Conservation (phyloP, 2,113 vertebrate species). For the Neolamprologus tretocephalus region DNA sequence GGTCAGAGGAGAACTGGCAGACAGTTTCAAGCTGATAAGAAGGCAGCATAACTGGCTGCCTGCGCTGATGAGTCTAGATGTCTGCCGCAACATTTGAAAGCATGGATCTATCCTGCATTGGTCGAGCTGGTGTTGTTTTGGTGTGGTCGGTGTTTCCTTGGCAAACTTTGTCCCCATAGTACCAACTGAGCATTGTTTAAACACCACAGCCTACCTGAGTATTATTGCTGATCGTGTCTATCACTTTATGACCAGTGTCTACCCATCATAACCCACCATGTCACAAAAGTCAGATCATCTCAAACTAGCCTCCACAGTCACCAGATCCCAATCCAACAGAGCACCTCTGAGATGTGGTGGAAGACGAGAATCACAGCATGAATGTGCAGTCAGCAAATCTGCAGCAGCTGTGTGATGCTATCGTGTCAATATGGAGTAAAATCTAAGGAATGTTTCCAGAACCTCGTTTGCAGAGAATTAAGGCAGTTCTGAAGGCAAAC, state of each 20-base stretch:
- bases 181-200: not conserved
- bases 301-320: not conserved
- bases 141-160: not conserved
- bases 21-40: not conserved
- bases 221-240: fast-evolving
- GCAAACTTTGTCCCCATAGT: not conserved
- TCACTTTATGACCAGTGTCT: not conserved
- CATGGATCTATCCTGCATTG: not conserved
- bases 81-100: not conserved
- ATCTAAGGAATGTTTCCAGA: not conserved
- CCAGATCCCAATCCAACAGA: not conserved
- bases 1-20: not conserved
- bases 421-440: not conserved
- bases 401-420: not conserved
- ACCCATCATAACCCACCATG: not conserved
- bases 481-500: not conserved
- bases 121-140: not conserved
- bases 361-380: fast-evolving
- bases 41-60: not conserved
- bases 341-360: not conserved
- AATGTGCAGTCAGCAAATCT: not conserved
- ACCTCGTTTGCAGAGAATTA: not conserved
- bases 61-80: not conserved
- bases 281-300: not conserved
- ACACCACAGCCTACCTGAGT: not conserved